These are phyloP conservation scores for Aphelinus atriplicis DNA, from an alignment of 1,140 invertebrate species.

Conservation along the genomic window DNA sequence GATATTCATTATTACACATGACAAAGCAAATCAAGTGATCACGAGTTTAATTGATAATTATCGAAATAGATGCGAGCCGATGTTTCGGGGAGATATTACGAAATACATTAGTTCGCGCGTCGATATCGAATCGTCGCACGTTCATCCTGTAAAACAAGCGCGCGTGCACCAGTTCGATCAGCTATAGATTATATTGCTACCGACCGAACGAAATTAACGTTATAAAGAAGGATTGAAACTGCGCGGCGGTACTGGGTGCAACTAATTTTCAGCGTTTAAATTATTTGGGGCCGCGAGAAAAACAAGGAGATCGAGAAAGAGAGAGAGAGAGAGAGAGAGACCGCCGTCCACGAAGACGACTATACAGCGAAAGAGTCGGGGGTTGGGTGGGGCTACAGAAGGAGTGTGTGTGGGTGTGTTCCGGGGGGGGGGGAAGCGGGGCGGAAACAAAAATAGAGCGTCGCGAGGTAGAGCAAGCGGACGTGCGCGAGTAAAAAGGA, in stretches of 20 bases:
- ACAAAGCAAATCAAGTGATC: no score
- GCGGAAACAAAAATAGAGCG: conserved; percentile 23
- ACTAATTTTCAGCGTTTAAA: conserved; percentile 21
- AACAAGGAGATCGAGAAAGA: conserved; percentile 2
- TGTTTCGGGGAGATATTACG: neutral
- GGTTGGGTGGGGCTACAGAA: neutral
- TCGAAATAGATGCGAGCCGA: neutral
- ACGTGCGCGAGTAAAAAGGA: no score
- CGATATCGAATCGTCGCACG: no score
- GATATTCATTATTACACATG: no score
- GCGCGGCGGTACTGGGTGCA: neutral
- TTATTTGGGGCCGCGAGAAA: conserved; percentile 11
- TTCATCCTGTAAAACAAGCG: no score
- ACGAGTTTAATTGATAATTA: neutral
- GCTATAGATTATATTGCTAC: neutral
- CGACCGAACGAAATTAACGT: neutral
- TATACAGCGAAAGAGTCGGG: conserved; percentile 10
- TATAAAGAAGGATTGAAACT: neutral
- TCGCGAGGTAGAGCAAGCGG: neutral
- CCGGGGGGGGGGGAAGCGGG: neutral
- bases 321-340: conserved; percentile 5
- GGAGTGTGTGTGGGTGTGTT: neutral
- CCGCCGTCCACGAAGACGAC: neutral
- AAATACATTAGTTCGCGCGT: neutral
- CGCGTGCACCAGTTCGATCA: neutral